These are phyloP conservation scores for Porites lobata DNA, from an alignment of 92 coral and sea anemone species.

Conservation along the genomic window DNA sequence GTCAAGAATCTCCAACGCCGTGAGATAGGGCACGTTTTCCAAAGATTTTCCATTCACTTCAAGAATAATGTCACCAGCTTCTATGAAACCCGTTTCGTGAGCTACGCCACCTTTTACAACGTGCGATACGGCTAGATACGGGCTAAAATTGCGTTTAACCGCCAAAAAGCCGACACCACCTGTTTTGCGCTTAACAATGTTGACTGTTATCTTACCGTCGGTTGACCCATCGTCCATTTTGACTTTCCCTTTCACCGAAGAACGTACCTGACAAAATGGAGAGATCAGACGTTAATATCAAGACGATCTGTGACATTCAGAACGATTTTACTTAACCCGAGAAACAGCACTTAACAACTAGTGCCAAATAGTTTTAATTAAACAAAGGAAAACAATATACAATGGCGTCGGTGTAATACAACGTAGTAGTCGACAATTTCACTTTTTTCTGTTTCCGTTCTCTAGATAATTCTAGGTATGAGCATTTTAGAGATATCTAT, in stretches of 20 bases:
- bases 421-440: too few relatives aligned
- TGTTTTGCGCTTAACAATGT: slow-evolving; percentile 73
- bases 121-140: slow-evolving; percentile 71
- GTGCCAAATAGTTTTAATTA: too few relatives aligned
- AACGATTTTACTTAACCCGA: not conserved
- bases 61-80: slow-evolving; percentile 76
- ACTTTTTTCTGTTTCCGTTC: too few relatives aligned
- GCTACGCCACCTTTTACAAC: slow-evolving; percentile 87
- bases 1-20: slow-evolving; percentile 73
- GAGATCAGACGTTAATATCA: not conserved
- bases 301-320: not conserved
- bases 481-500: too few relatives aligned
- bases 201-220: slow-evolving; percentile 65
- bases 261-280: not conserved
- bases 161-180: slow-evolving; percentile 90
- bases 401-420: too few relatives aligned
- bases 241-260: not conserved
- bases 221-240: slow-evolving; percentile 22
- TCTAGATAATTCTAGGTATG: too few relatives aligned
- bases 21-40: slow-evolving; percentile 60
- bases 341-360: not conserved
- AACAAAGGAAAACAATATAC: too few relatives aligned
- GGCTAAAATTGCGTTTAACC: slow-evolving; percentile 57
- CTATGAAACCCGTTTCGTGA: slow-evolving; percentile 76
- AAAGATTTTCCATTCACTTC: slow-evolving; percentile 82